Evolutionary conservation across 2,888 invertebrate species (phyloP).

Genomic region (Torymus aiolomorphi): DNA sequence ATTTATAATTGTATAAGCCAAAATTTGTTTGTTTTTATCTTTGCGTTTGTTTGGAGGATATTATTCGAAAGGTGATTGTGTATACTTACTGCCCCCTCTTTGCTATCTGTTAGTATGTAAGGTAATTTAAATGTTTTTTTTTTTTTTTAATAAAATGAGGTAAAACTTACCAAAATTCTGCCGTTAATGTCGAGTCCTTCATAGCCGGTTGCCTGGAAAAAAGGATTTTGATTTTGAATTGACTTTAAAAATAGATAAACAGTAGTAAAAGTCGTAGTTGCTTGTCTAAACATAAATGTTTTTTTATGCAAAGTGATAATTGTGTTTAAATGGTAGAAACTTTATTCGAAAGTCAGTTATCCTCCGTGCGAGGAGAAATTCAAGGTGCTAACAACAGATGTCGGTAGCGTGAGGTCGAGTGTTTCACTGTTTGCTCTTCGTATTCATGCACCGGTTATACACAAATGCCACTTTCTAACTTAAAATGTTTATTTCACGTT

Average conservation of each 20-base stretch:
- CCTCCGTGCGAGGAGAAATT: background rate
- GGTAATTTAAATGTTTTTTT: conserved; percentile 35
- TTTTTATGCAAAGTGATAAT: background rate
- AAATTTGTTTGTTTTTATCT: conserved; percentile 37
- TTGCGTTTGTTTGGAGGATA: conserved; percentile 23
- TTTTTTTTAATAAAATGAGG: conserved; percentile 39
- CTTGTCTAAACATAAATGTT: background rate
- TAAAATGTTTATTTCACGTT: background rate
- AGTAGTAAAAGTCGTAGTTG: no score
- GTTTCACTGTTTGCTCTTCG: conserved; percentile 9
- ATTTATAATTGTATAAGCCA: conserved; percentile 41
- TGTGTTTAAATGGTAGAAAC: background rate
- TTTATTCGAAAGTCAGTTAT: conserved; percentile 9
- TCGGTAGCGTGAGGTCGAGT: conserved; percentile 20
- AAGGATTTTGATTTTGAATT: no score
- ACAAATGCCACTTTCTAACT: conserved; percentile 4
- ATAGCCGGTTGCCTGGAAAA: background rate
- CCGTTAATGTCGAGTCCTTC: background rate
- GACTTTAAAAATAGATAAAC: no score
- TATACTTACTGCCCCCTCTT: background rate
- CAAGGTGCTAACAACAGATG: conserved; percentile 23
- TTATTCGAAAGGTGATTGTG: conserved; percentile 46
- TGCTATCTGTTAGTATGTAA: conserved; percentile 22
- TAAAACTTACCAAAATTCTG: background rate
- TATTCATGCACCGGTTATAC: background rate